Conservation (phyloP, 2,888 invertebrate genomes). For the Anaspis maculata region DNA sequence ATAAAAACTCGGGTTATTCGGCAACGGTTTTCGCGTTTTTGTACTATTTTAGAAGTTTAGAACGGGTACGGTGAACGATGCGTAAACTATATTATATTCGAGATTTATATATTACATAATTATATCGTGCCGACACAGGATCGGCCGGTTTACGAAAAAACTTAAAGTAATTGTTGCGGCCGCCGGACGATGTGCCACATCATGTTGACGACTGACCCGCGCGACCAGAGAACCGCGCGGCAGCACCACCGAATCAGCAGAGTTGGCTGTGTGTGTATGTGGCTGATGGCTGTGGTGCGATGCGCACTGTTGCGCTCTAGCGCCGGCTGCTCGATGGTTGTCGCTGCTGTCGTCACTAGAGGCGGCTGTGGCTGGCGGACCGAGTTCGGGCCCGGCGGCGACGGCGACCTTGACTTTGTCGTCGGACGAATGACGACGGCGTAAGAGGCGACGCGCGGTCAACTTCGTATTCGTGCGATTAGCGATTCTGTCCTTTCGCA, state of each 20-base stretch:
- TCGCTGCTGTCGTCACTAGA: slow-evolving; percentile 14
- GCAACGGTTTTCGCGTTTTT: slow-evolving; percentile 39
- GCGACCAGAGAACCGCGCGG: no score
- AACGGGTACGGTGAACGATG: slow-evolving; percentile 37
- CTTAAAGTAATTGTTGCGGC: slow-evolving; percentile 43
- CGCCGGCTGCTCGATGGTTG: slow-evolving; percentile 15
- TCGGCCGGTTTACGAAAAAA: slow-evolving; percentile 37
- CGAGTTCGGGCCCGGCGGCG: no score
- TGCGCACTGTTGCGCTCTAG: slow-evolving; percentile 9
- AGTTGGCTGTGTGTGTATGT: slow-evolving; percentile 26
- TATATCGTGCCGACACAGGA: slow-evolving; percentile 38
- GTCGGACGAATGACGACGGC: no score
- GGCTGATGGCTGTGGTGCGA: no score
- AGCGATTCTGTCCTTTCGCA: no score
- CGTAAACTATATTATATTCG: slow-evolving; percentile 33
- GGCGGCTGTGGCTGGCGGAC: slow-evolving; percentile 7
- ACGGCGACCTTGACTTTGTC: no score
- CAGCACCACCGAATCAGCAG: slow-evolving; percentile 22
- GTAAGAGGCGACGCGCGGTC: no score
- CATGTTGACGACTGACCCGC: slow-evolving; percentile 45
- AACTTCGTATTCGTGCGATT: no score
- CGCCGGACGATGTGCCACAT: slow-evolving; percentile 45
- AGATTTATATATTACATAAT: slow-evolving; percentile 41
- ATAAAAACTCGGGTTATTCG: slow-evolving; percentile 29
- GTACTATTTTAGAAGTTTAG: slow-evolving; percentile 40